Evolutionary conservation across 2,888 invertebrate species (phyloP).

Genomic region (Drosophila infuscata): DNA sequence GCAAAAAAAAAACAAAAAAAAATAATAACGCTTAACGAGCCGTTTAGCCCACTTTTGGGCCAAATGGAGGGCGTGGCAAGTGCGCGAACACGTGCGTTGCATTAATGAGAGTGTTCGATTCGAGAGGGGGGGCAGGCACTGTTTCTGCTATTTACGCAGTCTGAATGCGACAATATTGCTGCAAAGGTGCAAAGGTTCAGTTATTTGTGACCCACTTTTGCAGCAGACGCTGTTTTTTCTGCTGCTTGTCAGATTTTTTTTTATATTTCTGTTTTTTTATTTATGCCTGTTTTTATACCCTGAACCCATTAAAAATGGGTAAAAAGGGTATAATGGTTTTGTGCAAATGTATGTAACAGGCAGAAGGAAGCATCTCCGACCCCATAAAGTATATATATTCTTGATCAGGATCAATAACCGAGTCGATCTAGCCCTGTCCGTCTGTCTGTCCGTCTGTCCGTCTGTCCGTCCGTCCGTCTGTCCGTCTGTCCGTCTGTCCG

Average conservation of each 20-base stretch:
- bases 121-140: not conserved
- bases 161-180: conserved; percentile 52
- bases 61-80: conserved; percentile 32
- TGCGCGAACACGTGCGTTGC: conserved; percentile 59
- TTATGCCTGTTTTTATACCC: no score
- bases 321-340: no score
- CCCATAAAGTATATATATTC: no score
- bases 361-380: no score
- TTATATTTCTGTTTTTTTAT: not conserved
- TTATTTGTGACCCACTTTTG: conserved; percentile 63
- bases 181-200: conserved; percentile 62
- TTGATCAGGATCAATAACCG: no score
- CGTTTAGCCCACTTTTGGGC: conserved; percentile 70
- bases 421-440: no score
- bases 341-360: no score
- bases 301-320: no score
- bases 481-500: no score
- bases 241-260: conserved; percentile 10
- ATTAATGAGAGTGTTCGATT: conserved; percentile 52
- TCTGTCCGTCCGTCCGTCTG: no score
- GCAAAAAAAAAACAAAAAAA: conserved; percentile 6
- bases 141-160: conserved; percentile 49
- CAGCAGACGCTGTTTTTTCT: conserved; percentile 18
- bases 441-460: no score
- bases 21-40: conserved; percentile 55